These are phyloP conservation scores for Gasterosteus aculeatus DNA, from an alignment of 2,113 vertebrate genomes.

Conservation along the genomic window DNA sequence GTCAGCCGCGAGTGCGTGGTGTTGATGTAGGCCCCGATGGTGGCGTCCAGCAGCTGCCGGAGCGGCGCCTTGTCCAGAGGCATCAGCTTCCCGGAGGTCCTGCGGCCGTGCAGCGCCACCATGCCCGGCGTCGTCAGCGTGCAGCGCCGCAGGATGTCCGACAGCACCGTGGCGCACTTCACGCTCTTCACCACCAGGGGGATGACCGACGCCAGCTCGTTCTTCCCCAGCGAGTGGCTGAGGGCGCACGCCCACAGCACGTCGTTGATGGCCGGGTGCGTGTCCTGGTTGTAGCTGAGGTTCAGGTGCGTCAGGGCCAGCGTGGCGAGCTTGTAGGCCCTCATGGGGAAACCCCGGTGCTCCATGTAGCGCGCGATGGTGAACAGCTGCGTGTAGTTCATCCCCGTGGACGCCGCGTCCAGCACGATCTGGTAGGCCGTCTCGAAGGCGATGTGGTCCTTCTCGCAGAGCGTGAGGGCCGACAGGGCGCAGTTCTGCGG, in stretches of 20 bases:
- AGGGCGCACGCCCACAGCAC: constrained; percentile 97
- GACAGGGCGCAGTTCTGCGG: constrained; percentile 83
- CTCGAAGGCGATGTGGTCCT: constrained; percentile 97
- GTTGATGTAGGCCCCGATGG: constrained; percentile 75
- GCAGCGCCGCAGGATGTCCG: constrained; percentile 95
- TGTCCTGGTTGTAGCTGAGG: constrained; percentile 87
- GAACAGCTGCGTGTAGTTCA: constrained; percentile 97
- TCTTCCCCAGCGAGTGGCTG: constrained; percentile 96
- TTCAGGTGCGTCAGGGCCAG: constrained; percentile 73
- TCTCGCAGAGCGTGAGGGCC: constrained; percentile 96
- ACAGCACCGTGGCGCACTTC: constrained; percentile 94
- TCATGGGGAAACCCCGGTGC: constrained; percentile 85
- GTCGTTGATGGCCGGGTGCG: constrained; percentile 95
- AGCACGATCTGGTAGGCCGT: constrained; percentile 97
- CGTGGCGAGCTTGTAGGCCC: constrained; percentile 72
- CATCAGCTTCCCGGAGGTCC: constrained; percentile 73
- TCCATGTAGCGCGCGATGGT: constrained; percentile 98
- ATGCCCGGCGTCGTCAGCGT: constrained; percentile 87
- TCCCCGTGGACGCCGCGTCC: constrained; percentile 90
- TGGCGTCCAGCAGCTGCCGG: constrained; percentile 74
- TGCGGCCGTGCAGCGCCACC: constrained; percentile 69
- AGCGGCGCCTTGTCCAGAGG: constrained; percentile 73
- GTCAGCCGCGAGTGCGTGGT: constrained; percentile 71
- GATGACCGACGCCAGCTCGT: constrained; percentile 94
- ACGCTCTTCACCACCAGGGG: constrained; percentile 97